Evolutionary conservation across 2,888 invertebrate species (phyloP).

Genomic region (Phengaris arion): DNA sequence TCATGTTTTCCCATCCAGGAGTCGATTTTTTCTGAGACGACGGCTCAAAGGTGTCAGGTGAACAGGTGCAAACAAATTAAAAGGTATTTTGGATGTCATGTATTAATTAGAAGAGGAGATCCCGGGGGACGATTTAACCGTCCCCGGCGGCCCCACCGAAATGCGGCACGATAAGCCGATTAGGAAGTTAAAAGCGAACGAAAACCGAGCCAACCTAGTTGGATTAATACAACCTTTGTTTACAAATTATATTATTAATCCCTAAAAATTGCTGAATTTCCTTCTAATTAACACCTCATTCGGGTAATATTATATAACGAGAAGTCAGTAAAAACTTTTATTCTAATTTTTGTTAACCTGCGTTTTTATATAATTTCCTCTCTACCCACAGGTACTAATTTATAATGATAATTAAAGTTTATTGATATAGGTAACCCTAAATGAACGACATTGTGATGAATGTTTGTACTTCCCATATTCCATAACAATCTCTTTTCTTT

Average conservation of each 20-base stretch:
- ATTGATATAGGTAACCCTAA: too few species aligned
- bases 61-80: constrained; percentile 17
- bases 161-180: constrained; percentile 64
- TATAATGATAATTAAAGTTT: neutral
- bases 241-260: constrained; percentile 28
- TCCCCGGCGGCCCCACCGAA: constrained; percentile 33
- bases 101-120: constrained; percentile 49
- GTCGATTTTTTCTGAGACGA: neutral
- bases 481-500: neutral
- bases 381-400: neutral
- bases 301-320: neutral
- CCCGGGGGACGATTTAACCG: constrained; percentile 47
- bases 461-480: neutral
- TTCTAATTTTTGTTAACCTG: too few species aligned
- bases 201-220: constrained; percentile 35
- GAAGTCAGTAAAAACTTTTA: neutral
- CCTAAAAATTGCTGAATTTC: neutral
- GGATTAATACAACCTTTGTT: constrained; percentile 38
- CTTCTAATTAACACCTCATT: constrained; percentile 1
- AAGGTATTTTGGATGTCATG: constrained; percentile 31
- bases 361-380: too few species aligned
- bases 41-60: neutral
- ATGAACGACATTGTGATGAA: neutral
- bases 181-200: constrained; percentile 50
- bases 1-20: neutral